These are phyloP conservation scores for Antechinus flavipes DNA, from an alignment of 2,113 vertebrate genomes.

Conservation along the genomic window DNA sequence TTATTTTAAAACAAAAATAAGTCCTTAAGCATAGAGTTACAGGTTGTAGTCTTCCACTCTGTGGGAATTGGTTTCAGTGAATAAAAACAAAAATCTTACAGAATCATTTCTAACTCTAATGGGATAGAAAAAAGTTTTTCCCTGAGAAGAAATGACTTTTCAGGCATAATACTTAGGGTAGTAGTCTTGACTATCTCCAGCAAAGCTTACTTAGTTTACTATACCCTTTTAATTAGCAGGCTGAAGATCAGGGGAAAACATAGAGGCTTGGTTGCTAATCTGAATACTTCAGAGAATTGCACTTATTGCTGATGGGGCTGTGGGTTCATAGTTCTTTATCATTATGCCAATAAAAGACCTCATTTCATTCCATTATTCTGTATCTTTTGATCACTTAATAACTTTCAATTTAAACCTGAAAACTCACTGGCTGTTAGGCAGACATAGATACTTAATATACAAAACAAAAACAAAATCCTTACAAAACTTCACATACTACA, in stretches of 20 bases:
- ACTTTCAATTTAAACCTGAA: background rate
- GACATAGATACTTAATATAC: background rate
- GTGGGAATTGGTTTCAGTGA: background rate
- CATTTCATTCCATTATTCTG: background rate
- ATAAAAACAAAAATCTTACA: background rate
- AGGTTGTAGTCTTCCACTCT: background rate
- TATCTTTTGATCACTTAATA: background rate
- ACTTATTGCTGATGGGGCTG: background rate
- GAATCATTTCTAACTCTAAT: background rate
- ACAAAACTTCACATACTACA: background rate
- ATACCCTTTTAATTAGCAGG: background rate
- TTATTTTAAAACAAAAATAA: background rate
- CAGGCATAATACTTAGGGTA: background rate
- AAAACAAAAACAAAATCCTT: background rate
- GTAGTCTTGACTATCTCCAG: background rate
- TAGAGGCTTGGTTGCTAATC: background rate
- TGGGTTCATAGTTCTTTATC: background rate
- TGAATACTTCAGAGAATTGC: background rate
- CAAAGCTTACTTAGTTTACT: background rate
- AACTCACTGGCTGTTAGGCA: background rate
- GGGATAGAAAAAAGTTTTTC: background rate
- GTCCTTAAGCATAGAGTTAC: background rate
- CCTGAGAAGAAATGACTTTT: background rate
- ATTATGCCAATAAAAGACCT: background rate
- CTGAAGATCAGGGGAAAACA: background rate